Percentiles rank a stretch among this genome's conserved stretches.
These are phyloP conservation scores for Pantherophis guttatus DNA, from an alignment of 2,113 vertebrate species.

Conservation along the genomic window DNA sequence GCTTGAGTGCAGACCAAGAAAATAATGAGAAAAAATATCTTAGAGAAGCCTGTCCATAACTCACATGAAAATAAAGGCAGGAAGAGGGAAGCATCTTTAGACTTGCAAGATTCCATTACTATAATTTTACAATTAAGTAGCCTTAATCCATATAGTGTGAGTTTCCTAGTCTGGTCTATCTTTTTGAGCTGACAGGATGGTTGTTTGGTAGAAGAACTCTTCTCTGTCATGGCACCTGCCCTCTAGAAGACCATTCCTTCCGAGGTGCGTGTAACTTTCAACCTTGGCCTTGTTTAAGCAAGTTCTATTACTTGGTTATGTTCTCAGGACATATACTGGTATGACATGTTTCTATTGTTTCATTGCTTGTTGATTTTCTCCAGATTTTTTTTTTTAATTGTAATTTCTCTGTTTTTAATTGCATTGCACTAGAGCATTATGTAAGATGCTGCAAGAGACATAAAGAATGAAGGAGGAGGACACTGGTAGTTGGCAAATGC, in stretches of 20 bases:
- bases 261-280: neutral
- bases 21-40: neutral
- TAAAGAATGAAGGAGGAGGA: neutral
- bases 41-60: neutral
- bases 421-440: neutral
- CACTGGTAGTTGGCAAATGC: neutral
- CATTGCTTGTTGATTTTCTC: neutral
- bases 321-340: neutral
- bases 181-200: neutral
- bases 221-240: neutral
- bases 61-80: neutral
- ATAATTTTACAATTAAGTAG: neutral
- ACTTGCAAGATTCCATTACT: neutral
- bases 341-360: neutral
- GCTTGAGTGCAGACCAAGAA: neutral
- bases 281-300: neutral
- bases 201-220: neutral
- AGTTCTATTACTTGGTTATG: neutral
- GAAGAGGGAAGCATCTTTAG: neutral
- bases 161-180: neutral
- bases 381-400: neutral
- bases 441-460: neutral
- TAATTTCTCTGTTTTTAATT: neutral
- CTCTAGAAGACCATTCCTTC: neutral
- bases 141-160: neutral